Conservation (phyloP, 1,140 invertebrate species). For the Dryas iulia region DNA sequence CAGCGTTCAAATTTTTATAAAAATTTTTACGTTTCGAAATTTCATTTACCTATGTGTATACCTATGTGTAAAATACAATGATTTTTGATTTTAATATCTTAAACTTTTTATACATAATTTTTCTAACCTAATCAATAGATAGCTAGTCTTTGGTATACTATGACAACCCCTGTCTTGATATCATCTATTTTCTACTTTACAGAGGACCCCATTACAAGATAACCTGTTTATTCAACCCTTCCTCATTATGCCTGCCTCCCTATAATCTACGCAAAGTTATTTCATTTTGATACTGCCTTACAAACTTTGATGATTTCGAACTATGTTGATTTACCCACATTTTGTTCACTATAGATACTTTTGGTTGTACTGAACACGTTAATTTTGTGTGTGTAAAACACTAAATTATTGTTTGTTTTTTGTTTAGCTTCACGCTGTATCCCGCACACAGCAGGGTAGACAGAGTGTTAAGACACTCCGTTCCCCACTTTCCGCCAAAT, state of each 20-base stretch:
- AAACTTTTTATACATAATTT: not conserved
- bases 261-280: conserved; percentile 30
- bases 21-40: too few species aligned
- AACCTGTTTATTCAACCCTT: conserved; percentile 29
- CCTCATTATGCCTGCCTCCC: conserved; percentile 10
- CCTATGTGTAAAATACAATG: too few species aligned
- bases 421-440: too few species aligned
- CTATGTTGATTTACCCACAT: conserved; percentile 8
- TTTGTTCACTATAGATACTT: not conserved
- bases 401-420: too few species aligned
- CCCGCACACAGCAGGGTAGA: too few species aligned
- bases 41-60: too few species aligned
- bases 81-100: not conserved
- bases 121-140: not conserved
- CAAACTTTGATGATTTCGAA: conserved; percentile 25
- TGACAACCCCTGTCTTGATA: not conserved
- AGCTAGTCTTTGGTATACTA: not conserved
- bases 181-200: conserved; percentile 18
- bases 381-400: conserved; percentile 4
- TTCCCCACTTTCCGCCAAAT: too few species aligned
- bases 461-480: too few species aligned
- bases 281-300: conserved; percentile 34
- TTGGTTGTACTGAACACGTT: conserved; percentile 6
- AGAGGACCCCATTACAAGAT: conserved; percentile 20
- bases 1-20: too few species aligned